phyloP scores from a whole-genome alignment of 1,140 invertebrate species.

The Nebria ingens region DNA sequence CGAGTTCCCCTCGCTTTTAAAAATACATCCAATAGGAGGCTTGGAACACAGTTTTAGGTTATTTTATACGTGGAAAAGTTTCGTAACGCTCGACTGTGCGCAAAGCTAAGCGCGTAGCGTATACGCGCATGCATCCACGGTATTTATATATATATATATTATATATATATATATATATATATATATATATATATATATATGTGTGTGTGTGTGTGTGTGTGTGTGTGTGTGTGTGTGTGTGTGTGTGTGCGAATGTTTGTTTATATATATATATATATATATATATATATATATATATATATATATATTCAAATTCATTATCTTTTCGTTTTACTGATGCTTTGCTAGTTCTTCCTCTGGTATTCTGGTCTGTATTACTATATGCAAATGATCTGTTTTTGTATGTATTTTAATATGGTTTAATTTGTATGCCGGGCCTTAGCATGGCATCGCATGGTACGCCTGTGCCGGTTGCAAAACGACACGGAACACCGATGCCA shows the following conservation, averaged over 20 bases:
- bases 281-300: too few relatives aligned
- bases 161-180: too few relatives aligned
- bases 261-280: too few relatives aligned
- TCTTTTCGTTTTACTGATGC: constrained; percentile 7
- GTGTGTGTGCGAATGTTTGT: too few relatives aligned
- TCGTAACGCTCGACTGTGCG: constrained; percentile 21
- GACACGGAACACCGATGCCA: too few relatives aligned
- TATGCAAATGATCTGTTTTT: constrained; percentile 8
- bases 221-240: too few relatives aligned
- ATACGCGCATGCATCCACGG: too few relatives aligned
- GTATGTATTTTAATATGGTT: constrained; percentile 9
- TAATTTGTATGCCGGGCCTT: neutral
- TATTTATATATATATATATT: too few relatives aligned
- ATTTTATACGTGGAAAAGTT: constrained; percentile 17
- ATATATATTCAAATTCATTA: constrained; percentile 9
- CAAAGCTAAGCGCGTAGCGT: too few relatives aligned
- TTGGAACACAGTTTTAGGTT: constrained; percentile 29
- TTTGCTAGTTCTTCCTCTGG: neutral
- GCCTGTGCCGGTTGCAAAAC: too few relatives aligned
- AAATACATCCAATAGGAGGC: constrained; percentile 34
- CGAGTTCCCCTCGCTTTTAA: constrained; percentile 30
- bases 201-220: too few relatives aligned
- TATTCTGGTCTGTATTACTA: neutral
- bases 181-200: too few relatives aligned
- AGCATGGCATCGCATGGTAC: neutral